Evolutionary conservation across 1,140 invertebrate genomes (phyloP).

Genomic region (Drosophila erecta): DNA sequence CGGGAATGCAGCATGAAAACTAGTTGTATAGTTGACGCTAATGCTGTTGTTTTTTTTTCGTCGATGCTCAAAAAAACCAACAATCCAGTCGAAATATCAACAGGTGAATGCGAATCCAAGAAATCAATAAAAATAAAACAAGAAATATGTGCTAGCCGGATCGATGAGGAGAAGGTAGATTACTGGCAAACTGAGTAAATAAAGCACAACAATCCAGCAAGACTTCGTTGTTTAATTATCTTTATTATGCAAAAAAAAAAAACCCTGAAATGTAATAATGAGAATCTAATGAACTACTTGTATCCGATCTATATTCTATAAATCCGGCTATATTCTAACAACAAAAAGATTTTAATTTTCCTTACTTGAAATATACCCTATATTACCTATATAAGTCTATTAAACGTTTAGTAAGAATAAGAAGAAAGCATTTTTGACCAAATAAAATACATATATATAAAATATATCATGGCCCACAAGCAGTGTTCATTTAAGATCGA

Average conservation of each 20-base stretch:
- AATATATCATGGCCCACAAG: no score
- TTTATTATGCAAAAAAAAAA: conserved; percentile 4
- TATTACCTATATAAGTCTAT: no score
- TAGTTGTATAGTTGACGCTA: conserved; percentile 62
- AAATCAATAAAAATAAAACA: conserved; percentile 64
- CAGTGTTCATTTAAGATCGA: no score
- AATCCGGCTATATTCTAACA: no score
- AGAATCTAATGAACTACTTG: no score
- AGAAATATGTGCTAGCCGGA: conserved; percentile 25
- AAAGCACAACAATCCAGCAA: background rate
- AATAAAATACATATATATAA: no score
- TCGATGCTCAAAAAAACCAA: conserved; percentile 54
- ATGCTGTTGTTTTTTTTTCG: conserved; percentile 48
- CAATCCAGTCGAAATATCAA: conserved; percentile 68
- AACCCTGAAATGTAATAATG: background rate
- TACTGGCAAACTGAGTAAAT: background rate
- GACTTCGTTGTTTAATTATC: conserved; percentile 12
- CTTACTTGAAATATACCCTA: no score
- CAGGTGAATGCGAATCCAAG: conserved; percentile 79
- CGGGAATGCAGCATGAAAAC: conserved; percentile 76
- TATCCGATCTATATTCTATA: no score
- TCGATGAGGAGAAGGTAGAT: background rate
- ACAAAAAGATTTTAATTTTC: no score
- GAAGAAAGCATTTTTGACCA: no score
- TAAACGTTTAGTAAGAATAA: no score